These are phyloP conservation scores for Drosophila athabasca DNA, from an alignment of 1,140 invertebrate genomes.

Conservation along the genomic window DNA sequence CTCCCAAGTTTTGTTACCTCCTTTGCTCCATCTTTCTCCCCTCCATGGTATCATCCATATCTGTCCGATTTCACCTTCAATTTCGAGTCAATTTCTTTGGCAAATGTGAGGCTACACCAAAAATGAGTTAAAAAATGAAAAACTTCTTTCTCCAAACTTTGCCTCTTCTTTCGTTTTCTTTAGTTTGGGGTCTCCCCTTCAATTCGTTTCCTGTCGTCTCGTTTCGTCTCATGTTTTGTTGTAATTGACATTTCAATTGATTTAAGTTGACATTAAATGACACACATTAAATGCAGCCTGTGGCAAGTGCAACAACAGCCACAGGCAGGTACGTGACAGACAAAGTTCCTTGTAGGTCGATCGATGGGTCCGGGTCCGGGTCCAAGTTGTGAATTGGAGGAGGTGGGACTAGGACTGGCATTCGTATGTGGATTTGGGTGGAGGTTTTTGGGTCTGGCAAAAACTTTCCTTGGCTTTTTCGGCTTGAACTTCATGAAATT, in stretches of 20 bases:
- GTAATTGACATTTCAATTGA: conserved; percentile 77
- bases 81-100: conserved; percentile 64
- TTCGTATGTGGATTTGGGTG: not conserved
- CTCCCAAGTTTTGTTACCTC: too few relatives aligned
- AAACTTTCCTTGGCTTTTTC: conserved; percentile 8
- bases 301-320: conserved; percentile 4
- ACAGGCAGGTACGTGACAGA: conserved; percentile 15
- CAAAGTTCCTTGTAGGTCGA: conserved; percentile 33
- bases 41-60: not conserved
- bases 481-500: conserved; percentile 2
- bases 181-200: conserved; percentile 23
- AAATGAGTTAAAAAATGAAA: conserved; percentile 7
- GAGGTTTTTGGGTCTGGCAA: too few relatives aligned
- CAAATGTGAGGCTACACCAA: conserved; percentile 38
- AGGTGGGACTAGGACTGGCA: conserved; percentile 5
- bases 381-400: conserved; percentile 16
- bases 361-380: conserved; percentile 7
- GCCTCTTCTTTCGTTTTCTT: conserved; percentile 10
- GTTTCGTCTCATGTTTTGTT: conserved; percentile 62
- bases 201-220: conserved; percentile 42
- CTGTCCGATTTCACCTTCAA: conserved; percentile 62
- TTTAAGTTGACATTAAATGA: conserved; percentile 74
- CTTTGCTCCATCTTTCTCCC: conserved; percentile 8
- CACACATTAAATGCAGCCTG: conserved; percentile 50
- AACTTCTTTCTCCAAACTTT: conserved; percentile 31